Base-by-base conservation (phyloP, 2,113 vertebrate genomes). In the Syngnathus typhle region DNA sequence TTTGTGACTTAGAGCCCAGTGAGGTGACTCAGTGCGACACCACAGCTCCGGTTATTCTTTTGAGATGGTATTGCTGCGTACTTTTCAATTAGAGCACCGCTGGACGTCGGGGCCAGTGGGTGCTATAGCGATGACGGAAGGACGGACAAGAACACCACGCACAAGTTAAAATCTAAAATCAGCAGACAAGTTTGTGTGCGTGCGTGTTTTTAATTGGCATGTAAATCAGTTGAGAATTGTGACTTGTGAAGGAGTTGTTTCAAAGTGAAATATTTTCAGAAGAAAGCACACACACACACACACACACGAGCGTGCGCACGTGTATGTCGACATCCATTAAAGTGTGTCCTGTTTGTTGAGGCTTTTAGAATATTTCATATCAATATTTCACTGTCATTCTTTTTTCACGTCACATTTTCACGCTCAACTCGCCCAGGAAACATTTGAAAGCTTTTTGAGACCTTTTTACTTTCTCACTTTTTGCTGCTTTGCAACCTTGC, bases 371-470 rank as follows among this genome's bases (percentile, higher is more conserved):
- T 76, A 75, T 59, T 70, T 41, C 23, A 19, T 15, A 85, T 88
- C 16, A 88, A 88, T 88, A 80, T 88, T 88, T 87, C 55, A 88
- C 74, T 66, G 23, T 73, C 12, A 60, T 67, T 84, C 68, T 85
- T 88, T 74, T 80, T 65, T 38, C 86, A 89, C 88, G 83, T 89
- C 86, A 63, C 80, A 90, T 90, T 75, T 84, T 89, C 68, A 86
- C 69, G 87, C 84, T 88, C 81, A 47, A 70, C 56, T 83, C 71
- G 51, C 13, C 71, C 63, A 6, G 67, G 43, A 46, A 62, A 62
- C 60, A 62, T 62, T 62, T 43, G 39, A 62, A 62, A 44, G 60
- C 2, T 0, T 71, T 64, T 78, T 27, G 27, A 64, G 70, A 32
- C 64, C 74, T 74, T 76, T 72, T 58, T 19, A 7, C 68, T 37